Conservation (phyloP, 2,113 vertebrate genomes). For the Opisthocomus hoazin region DNA sequence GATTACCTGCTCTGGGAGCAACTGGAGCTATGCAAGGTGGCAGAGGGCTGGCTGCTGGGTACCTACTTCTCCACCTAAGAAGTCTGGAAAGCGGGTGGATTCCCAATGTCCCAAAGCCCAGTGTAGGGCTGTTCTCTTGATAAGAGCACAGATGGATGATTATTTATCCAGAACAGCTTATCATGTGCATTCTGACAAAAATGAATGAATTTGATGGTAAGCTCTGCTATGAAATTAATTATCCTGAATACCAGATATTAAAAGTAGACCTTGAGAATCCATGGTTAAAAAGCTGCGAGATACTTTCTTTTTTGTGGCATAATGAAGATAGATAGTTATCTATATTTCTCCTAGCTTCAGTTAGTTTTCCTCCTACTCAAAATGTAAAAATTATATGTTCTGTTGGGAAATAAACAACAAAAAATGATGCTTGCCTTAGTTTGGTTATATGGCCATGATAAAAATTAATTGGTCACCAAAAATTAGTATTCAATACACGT, state of each 20-base stretch:
- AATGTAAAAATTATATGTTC: conserved; percentile 27
- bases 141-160: neutral
- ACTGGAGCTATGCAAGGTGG: neutral
- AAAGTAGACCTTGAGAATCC: neutral
- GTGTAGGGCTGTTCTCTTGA: neutral
- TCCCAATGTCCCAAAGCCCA: neutral
- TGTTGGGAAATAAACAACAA: neutral
- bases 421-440: neutral
- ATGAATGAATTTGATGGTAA: neutral
- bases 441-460: neutral
- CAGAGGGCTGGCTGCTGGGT: neutral
- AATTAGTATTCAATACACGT: neutral
- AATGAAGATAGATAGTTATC: neutral
- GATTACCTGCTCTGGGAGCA: neutral
- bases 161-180: neutral
- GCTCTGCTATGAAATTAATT: neutral
- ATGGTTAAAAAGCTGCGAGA: neutral
- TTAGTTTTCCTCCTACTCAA: conserved; percentile 1
- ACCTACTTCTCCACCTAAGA: neutral
- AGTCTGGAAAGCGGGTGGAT: neutral
- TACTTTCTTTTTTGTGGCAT: neutral
- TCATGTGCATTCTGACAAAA: neutral
- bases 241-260: neutral
- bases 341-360: neutral
- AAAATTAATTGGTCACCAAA: conserved; percentile 9